These are phyloP conservation scores for Cliona cf. orientalis DNA, from an alignment of 37 sponge, comb jelly and placozoan genomes.

Conservation along the genomic window DNA sequence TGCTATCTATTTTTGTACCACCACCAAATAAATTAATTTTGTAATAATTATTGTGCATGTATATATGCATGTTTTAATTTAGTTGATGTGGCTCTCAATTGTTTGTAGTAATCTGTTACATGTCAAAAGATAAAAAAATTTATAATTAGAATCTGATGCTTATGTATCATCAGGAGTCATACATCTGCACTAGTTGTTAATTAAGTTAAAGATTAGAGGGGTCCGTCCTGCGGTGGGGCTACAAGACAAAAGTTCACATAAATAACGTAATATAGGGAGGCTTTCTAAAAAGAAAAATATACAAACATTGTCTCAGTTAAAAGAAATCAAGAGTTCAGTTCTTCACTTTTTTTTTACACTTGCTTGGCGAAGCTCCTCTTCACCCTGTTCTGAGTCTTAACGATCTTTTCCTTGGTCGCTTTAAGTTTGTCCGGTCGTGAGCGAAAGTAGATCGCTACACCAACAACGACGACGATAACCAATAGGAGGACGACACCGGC, in stretches of 20 bases:
- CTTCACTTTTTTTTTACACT: constrained; percentile 45
- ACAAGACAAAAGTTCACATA: background rate
- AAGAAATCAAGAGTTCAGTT: background rate
- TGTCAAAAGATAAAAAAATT: background rate
- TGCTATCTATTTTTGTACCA: background rate
- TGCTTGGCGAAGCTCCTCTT: constrained; percentile 78
- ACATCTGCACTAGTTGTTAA: too few species aligned
- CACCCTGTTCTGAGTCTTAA: constrained; percentile 41
- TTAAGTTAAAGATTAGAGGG: background rate
- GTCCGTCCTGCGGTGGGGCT: constrained; percentile 19
- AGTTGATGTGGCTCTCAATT: background rate
- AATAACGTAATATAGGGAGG: background rate
- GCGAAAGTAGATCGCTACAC: constrained; percentile 52
- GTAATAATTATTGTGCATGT: too few species aligned
- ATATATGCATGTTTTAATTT: background rate
- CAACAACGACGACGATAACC: constrained; percentile 14
- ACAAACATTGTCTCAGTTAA: background rate
- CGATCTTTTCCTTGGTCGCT: constrained; percentile 21
- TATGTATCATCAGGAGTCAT: too few species aligned
- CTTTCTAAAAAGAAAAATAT: background rate
- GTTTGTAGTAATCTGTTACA: background rate
- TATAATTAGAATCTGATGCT: too few species aligned
- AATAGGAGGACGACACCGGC: constrained; percentile 54
- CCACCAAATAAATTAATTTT: too few species aligned
- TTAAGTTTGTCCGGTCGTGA: constrained; percentile 57